These are phyloP conservation scores for Actinopyga echinites DNA, from an alignment of 53 echinoderm and acorn worm genomes.

Conservation along the genomic window DNA sequence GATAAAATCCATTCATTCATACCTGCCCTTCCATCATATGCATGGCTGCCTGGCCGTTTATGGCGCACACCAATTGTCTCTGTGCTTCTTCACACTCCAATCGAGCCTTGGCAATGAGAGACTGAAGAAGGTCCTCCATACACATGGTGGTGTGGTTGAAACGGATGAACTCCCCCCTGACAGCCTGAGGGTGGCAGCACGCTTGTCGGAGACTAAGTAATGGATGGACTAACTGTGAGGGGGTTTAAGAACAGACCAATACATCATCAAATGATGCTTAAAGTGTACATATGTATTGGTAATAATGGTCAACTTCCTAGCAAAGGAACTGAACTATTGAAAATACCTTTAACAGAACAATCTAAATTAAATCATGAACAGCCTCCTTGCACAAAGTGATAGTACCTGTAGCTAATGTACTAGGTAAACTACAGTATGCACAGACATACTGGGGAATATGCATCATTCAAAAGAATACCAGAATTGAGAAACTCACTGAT, in stretches of 20 bases:
- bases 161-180: slow-evolving; percentile 82
- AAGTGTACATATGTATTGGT: too few relatives aligned
- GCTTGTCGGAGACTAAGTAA: slow-evolving; percentile 87
- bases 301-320: too few relatives aligned
- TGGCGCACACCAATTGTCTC: slow-evolving; percentile 84
- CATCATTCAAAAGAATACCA: too few relatives aligned
- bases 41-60: slow-evolving; percentile 89
- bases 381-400: too few relatives aligned
- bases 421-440: too few relatives aligned
- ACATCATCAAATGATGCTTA: too few relatives aligned
- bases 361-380: too few relatives aligned
- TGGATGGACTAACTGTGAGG: slow-evolving; percentile 68
- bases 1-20: background rate
- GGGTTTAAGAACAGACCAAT: background rate
- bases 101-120: slow-evolving; percentile 77
- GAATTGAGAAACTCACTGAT: too few relatives aligned
- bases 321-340: too few relatives aligned
- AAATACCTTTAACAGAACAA: too few relatives aligned
- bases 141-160: slow-evolving; percentile 70
- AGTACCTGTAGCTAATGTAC: too few relatives aligned
- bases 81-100: slow-evolving; percentile 88
- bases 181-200: slow-evolving; percentile 97
- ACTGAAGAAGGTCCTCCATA: slow-evolving; percentile 83
- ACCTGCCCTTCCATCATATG: slow-evolving; percentile 92
- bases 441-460: too few relatives aligned